Conservation (phyloP, 2,113 vertebrate species). For the Halichoerus grypus region DNA sequence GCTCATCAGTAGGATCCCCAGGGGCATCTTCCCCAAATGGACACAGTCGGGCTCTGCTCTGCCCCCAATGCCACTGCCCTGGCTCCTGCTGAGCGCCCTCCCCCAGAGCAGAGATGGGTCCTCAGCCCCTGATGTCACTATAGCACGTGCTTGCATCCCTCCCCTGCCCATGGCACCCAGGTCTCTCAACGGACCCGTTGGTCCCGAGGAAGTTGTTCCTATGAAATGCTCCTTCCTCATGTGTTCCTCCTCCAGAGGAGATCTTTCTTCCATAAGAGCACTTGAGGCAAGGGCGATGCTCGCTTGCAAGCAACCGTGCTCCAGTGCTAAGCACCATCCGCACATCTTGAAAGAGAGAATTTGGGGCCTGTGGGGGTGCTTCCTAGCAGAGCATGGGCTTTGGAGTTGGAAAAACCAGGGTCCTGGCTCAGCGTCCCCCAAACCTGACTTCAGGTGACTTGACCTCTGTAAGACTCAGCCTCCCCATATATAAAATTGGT, state of each 20-base stretch:
- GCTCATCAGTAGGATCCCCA: neutral
- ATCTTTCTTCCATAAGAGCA: neutral
- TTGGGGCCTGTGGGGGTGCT: neutral
- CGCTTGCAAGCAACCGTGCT: neutral
- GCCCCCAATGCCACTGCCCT: no score
- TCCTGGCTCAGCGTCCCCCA: neutral
- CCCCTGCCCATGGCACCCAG: neutral
- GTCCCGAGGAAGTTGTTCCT: neutral
- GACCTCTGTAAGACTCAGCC: neutral
- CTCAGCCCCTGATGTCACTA: neutral
- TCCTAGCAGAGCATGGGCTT: neutral
- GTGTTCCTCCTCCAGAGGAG: neutral
- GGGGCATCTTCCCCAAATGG: neutral
- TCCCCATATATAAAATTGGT: neutral
- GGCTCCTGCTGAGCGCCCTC: neutral
- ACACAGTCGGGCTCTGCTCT: neutral
- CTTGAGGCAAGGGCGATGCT: neutral
- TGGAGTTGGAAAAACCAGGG: neutral
- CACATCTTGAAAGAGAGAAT: neutral
- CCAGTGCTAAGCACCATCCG: neutral
- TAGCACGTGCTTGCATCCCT: neutral
- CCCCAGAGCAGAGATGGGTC: neutral
- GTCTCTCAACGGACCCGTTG: neutral
- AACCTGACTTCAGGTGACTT: neutral
- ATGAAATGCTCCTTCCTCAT: neutral